phyloP scores from a whole-genome alignment of 2,888 invertebrate genomes.

The Dryadula phaetusa region DNA sequence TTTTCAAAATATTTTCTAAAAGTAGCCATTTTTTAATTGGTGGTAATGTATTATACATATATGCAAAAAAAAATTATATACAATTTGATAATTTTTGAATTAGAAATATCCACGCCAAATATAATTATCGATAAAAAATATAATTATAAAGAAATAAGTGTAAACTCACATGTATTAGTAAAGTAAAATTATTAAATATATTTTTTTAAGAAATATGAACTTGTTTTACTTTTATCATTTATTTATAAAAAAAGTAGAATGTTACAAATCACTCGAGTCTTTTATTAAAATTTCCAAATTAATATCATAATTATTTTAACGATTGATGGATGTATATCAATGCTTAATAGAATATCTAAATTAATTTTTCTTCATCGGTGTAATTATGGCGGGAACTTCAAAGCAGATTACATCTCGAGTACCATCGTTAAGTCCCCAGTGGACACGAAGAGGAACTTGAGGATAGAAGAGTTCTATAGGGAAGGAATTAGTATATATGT shows the following conservation, averaged over 20 bases:
- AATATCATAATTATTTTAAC: background rate
- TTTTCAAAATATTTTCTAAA: too few relatives aligned
- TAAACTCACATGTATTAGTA: background rate
- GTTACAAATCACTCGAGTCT: slow-evolving; percentile 16
- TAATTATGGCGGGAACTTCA: slow-evolving; percentile 86
- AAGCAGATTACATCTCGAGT: slow-evolving; percentile 85
- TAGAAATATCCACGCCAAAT: background rate
- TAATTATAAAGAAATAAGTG: background rate
- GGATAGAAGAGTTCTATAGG: slow-evolving; percentile 80
- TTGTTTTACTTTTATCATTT: background rate
- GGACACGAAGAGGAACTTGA: slow-evolving; percentile 78
- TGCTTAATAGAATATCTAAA: background rate
- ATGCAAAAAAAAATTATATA: too few relatives aligned
- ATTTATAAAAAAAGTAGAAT: slow-evolving; percentile 7
- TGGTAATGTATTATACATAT: too few relatives aligned
- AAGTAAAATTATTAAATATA: background rate
- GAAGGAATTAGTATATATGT: slow-evolving; percentile 85
- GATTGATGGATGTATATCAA: too few relatives aligned
- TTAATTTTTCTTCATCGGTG: slow-evolving; percentile 41
- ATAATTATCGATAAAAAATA: background rate
- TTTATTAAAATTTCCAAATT: background rate
- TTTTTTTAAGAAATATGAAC: background rate
- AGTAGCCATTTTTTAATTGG: too few relatives aligned
- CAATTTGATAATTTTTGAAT: too few relatives aligned
- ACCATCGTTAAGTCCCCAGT: slow-evolving; percentile 84